Evolutionary conservation across 2,888 invertebrate genomes (phyloP), one percentile per base, ranked within the genome.

Genomic region (Galeopsomyia nigrocyanea): DNA sequence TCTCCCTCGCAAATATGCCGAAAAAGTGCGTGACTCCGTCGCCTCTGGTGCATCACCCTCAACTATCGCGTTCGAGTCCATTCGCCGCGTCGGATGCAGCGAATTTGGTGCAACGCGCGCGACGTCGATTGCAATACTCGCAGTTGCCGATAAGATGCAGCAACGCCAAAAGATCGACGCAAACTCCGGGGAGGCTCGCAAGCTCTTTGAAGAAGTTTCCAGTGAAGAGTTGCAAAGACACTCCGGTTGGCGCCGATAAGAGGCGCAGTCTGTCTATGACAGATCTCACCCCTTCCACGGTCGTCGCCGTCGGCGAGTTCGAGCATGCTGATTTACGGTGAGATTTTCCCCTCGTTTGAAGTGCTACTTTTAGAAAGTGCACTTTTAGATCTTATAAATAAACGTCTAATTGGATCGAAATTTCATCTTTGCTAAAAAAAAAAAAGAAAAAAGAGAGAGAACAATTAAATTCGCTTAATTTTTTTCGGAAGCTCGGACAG

Each of bases 181-280:
- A 47, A 22, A 39, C 39, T 39, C 66, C 13, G 7, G 49, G 53
- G 22, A 67, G 50, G 21, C 62, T 75, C 1, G 68, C 31, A 22
- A 69, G 17, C 49, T 66, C 68, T 31, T 39, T 70, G 31, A 53
- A 56, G 51, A 66, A 16, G 46, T 70, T 67, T 17, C 53, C 60
- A n/a, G 53, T 60, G 17, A 72, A 64, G 74, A 16, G 22, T 74
- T 10, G 64, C 67, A 60, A 66, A 9, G 64, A 70, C 74, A 10
- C 61, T 47, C 14, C 46, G 22, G 9, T 39, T 10, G 39, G 22
- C 73, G 6, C n/a, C 58, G 55, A 39, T 39, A 39, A 77, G n/a
- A 70, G 76, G 62, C 84, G 82, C 73, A 86, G 86, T 65, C 63
- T 83, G 5, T 86, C 86, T 16, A 80, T 86, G 81, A 80, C 79